Percentiles rank a stretch among this genome's conserved stretches.
These are phyloP conservation scores for Apeltes quadracus DNA, from an alignment of 2,113 vertebrate species.

Conservation along the genomic window DNA sequence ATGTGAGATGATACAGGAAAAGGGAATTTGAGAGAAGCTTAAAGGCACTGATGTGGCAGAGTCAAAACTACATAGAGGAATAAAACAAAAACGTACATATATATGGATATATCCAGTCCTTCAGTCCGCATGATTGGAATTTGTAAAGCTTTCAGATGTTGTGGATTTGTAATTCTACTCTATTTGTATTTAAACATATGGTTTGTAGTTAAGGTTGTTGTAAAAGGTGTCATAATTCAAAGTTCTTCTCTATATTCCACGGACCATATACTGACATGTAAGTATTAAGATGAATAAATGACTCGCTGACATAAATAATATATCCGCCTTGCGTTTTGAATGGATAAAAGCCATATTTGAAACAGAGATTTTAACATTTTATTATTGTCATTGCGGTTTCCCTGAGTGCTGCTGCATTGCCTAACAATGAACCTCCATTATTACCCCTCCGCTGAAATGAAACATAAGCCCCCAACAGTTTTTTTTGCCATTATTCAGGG, in stretches of 20 bases:
- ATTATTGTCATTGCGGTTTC: neutral
- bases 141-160: neutral
- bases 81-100: constrained; percentile 14
- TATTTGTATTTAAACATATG: constrained; percentile 7
- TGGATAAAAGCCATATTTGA: neutral
- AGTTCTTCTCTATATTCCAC: neutral
- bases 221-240: neutral
- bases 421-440: constrained; percentile 31
- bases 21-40: constrained; percentile 22
- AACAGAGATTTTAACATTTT: constrained; percentile 6
- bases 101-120: neutral
- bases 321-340: neutral
- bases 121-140: neutral
- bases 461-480: constrained; percentile 37
- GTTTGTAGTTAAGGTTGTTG: constrained; percentile 3
- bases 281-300: constrained; percentile 3
- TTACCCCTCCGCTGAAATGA: constrained; percentile 46
- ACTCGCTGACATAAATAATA: neutral
- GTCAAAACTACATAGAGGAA: constrained; percentile 6
- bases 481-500: constrained; percentile 41
- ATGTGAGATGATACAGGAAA: constrained; percentile 14
- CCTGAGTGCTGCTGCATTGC: constrained; percentile 2
- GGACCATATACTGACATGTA: neutral
- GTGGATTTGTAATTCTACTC: neutral
- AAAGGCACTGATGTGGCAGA: constrained; percentile 5